These are phyloP conservation scores for Steatocranus sp. DNA, from an alignment of 2,797 vertebrate genomes.

Conservation along the genomic window DNA sequence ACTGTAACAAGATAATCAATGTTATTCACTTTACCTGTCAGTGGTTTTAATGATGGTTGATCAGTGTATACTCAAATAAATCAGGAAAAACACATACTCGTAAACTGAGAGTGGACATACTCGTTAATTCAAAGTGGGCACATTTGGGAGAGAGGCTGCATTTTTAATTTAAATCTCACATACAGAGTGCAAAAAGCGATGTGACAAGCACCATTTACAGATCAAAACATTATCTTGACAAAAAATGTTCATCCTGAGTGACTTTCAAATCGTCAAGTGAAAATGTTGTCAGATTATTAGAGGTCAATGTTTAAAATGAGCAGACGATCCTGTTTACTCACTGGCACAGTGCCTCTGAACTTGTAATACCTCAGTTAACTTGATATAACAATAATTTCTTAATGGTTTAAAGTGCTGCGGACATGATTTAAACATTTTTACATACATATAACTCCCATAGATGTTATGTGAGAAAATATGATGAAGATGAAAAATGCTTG, in stretches of 20 bases:
- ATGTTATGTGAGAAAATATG: neutral
- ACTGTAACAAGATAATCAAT: neutral
- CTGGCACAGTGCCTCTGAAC: neutral
- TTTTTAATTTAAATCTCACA: neutral
- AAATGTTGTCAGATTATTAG: neutral
- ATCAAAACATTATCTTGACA: neutral
- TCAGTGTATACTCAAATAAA: neutral
- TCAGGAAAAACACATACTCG: neutral
- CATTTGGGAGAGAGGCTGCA: slow-evolving; percentile 1
- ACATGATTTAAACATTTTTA: neutral
- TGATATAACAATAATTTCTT: neutral
- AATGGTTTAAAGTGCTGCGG: neutral
- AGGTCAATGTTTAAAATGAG: neutral
- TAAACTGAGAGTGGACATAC: neutral
- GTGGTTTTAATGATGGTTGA: neutral
- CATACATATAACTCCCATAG: neutral
- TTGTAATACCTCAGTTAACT: neutral
- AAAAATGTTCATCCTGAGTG: neutral
- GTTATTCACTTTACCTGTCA: neutral
- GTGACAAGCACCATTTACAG: neutral
- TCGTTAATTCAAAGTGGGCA: neutral
- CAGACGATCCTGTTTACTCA: neutral
- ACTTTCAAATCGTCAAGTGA: neutral
- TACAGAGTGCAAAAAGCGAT: neutral
- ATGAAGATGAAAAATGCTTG: neutral